Base-by-base conservation (phyloP, 2,888 invertebrate genomes). In the Callimorpha dominula region DNA sequence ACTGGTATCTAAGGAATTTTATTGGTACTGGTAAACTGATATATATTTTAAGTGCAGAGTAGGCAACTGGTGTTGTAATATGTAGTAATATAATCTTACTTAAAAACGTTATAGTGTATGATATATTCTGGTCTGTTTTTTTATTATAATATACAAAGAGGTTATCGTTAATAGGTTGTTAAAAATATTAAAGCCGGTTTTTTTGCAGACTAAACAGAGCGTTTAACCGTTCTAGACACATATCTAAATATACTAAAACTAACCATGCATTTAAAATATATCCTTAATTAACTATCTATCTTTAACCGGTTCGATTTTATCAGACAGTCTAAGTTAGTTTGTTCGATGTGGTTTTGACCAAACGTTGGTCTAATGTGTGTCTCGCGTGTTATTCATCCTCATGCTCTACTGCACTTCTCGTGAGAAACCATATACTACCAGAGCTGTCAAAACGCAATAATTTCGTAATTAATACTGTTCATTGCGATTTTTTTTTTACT, bases 401-500 rank as follows among this genome's bases (percentile, higher is more conserved):
- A 79, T 70, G 82, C 74, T 83, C 84, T 81, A 74, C 68, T 73
- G 76, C 76, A 20, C 71, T 57, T 70, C 52, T 73, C 68, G 70
- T 81, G 79, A 79, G 78, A 76, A 78, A 76, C 69, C 62, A 42
- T 70, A 67, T 72, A 73, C 50, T 70, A 43, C 66, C 17, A 63
- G 15, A 69, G 65, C 66, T 60, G 66, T 40, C 50, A 70, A 74
- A 78, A 78, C 62, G 60, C 68, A 73, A 73, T 81, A 63, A 78
- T 76, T 72, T 71, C 14, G 65, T 67, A 73, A 46, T 69, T 74
- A 63, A 68, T 54, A 64, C 43, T 74, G 63, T 76, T 63, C 84
- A 79, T 76, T 76, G 78, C 81, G 57, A 79, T 75, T 75, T 76
- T 57, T n/a, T 79, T 80, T 80, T 78, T 20, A 73, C 73, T 42